Evolutionary conservation across 2,888 invertebrate genomes (phyloP).

Genomic region (Napeogenes sylphis): DNA sequence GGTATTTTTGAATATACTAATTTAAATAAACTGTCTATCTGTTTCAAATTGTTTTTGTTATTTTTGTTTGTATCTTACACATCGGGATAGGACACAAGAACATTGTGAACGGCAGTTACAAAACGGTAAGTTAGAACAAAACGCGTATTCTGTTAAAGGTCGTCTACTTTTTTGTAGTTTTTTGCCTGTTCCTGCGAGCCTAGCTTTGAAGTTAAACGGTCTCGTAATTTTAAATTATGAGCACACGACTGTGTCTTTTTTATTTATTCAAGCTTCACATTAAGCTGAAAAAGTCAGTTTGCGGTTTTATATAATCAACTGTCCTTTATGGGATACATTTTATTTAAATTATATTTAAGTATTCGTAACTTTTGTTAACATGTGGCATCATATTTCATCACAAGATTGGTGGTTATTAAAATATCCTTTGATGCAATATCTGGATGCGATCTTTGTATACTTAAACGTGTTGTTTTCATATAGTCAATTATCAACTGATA

Average conservation of each 20-base stretch:
- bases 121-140: slow-evolving; percentile 19
- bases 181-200: slow-evolving; percentile 32
- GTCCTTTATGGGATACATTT: not conserved
- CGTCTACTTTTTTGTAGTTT: slow-evolving; percentile 33
- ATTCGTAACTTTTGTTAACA: not conserved
- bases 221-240: slow-evolving; percentile 16
- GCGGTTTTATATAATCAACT: not conserved
- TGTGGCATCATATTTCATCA: too few species aligned
- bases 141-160: slow-evolving; percentile 40
- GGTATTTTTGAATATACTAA: not conserved
- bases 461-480: too few species aligned
- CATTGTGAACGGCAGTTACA: slow-evolving; percentile 5
- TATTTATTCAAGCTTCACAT: slow-evolving; percentile 16
- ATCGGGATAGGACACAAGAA: not conserved
- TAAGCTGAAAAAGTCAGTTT: not conserved
- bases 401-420: too few species aligned
- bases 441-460: too few species aligned
- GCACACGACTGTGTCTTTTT: slow-evolving; percentile 12
- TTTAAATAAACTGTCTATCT: not conserved
- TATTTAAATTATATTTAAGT: not conserved
- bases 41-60: not conserved
- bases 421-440: too few species aligned
- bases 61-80: not conserved
- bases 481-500: too few species aligned
- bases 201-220: slow-evolving; percentile 31